These are phyloP conservation scores for Egretta garzetta DNA, from an alignment of 2,113 vertebrate genomes.

Conservation along the genomic window DNA sequence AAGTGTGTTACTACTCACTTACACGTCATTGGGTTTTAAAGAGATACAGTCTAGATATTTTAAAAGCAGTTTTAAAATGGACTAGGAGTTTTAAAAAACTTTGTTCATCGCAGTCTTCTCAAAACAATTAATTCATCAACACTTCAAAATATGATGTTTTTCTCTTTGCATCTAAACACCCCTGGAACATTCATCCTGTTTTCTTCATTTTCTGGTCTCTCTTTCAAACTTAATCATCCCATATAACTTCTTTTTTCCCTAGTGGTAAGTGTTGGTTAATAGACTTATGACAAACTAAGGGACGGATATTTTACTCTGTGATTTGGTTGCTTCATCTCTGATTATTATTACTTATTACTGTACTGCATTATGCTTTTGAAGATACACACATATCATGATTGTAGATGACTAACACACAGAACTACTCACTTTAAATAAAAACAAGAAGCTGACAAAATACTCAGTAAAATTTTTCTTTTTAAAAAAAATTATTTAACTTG, in stretches of 20 bases:
- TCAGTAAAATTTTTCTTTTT: not conserved
- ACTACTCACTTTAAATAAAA: not conserved
- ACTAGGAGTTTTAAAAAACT: not conserved
- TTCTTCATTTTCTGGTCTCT: not conserved
- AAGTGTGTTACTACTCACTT: not conserved
- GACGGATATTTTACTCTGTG: not conserved
- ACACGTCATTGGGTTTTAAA: not conserved
- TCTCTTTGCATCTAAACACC: not conserved
- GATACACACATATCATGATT: not conserved
- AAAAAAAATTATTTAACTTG: not conserved
- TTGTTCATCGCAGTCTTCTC: not conserved
- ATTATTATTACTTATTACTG: not conserved
- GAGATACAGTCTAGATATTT: not conserved
- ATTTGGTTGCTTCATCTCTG: not conserved
- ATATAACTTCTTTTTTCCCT: rapidly evolving
- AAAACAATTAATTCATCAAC: not conserved
- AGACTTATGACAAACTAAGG: not conserved
- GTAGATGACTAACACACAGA: not conserved
- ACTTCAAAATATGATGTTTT: not conserved
- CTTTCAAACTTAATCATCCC: not conserved
- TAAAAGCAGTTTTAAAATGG: not conserved
- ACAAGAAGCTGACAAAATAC: not conserved
- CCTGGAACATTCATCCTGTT: not conserved
- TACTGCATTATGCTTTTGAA: not conserved
- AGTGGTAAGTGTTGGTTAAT: not conserved